Conservation (phyloP, 2,888 invertebrate species). For the Muschampia plurimacula region DNA sequence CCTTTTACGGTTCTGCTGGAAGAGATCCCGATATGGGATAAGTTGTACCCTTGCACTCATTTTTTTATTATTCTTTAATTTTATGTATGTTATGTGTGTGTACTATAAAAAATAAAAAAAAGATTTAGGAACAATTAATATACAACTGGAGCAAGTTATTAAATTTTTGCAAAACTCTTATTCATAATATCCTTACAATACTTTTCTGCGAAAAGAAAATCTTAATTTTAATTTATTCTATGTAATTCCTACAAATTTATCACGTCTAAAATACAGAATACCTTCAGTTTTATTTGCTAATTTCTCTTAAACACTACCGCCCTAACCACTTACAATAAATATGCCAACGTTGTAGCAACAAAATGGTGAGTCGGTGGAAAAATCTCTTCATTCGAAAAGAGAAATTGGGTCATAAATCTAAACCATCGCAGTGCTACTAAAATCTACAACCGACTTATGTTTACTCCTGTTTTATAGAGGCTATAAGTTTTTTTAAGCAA, state of each 20-base stretch:
- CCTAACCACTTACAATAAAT: constrained; percentile 31
- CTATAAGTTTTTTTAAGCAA: constrained; percentile 15
- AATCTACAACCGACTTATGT: constrained; percentile 34
- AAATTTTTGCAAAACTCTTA: too few species aligned
- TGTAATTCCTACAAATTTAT: not conserved
- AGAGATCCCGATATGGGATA: too few species aligned
- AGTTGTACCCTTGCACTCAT: too few species aligned
- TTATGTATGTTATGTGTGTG: too few species aligned
- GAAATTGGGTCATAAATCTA: constrained; percentile 36
- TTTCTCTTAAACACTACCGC: constrained; percentile 22
- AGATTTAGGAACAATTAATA: too few species aligned
- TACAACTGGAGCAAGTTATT: too few species aligned
- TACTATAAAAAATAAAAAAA: too few species aligned
- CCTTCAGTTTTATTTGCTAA: constrained; percentile 7
- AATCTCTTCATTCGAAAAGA: constrained; percentile 37
- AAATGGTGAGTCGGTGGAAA: constrained; percentile 35
- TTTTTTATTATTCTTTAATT: too few species aligned
- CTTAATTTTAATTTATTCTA: too few species aligned
- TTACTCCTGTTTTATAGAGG: constrained; percentile 23
- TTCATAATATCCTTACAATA: too few species aligned
- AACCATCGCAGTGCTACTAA: constrained; percentile 37
- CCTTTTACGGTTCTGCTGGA: too few species aligned
- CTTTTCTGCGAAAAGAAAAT: too few species aligned
- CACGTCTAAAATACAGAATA: not conserved
- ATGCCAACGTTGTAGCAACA: constrained; percentile 33